phyloP scores from a whole-genome alignment of 2,797 vertebrate genomes.

The Spondyliosoma cantharus region DNA sequence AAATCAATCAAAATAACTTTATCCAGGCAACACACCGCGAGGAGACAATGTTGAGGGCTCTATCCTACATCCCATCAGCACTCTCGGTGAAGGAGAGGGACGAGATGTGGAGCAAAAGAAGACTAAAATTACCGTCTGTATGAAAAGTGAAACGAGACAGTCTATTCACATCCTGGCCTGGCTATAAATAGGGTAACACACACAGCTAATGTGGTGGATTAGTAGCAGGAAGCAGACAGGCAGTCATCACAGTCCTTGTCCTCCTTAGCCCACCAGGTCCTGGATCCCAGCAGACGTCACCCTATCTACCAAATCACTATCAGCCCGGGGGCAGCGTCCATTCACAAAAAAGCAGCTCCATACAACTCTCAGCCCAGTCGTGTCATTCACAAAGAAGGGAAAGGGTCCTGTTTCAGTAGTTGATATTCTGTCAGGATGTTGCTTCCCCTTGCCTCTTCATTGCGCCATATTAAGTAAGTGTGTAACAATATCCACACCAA shows the following conservation, averaged over 20 bases:
- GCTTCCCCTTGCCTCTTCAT: constrained; percentile 63
- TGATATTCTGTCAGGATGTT: constrained; percentile 82
- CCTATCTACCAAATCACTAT: constrained; percentile 84
- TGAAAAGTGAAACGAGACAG: constrained; percentile 86
- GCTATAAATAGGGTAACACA: constrained; percentile 83
- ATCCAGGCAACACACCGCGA: constrained; percentile 16
- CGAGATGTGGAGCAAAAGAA: constrained; percentile 68
- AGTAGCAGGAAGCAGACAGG: constrained; percentile 85
- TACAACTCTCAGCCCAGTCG: constrained; percentile 52
- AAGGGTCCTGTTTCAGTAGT: constrained; percentile 76
- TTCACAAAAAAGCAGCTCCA: constrained; percentile 80
- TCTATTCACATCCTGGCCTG: constrained; percentile 85
- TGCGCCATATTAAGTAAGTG: constrained; percentile 68
- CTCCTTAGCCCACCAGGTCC: constrained; percentile 65
- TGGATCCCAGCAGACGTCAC: constrained; percentile 82
- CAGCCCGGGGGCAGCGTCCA: constrained; percentile 70
- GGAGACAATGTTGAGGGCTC: constrained; percentile 34
- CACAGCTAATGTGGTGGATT: constrained; percentile 85
- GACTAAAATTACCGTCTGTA: constrained; percentile 84
- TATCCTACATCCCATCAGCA: constrained; percentile 62
- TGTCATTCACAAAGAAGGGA: constrained; percentile 70
- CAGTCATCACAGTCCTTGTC: constrained; percentile 81
- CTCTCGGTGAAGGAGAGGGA: constrained; percentile 62
- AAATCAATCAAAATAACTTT: constrained; percentile 40
- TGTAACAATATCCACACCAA: constrained; percentile 73